Evolutionary conservation across 2,113 vertebrate genomes (phyloP).

Genomic region (Corythoichthys intestinalis): DNA sequence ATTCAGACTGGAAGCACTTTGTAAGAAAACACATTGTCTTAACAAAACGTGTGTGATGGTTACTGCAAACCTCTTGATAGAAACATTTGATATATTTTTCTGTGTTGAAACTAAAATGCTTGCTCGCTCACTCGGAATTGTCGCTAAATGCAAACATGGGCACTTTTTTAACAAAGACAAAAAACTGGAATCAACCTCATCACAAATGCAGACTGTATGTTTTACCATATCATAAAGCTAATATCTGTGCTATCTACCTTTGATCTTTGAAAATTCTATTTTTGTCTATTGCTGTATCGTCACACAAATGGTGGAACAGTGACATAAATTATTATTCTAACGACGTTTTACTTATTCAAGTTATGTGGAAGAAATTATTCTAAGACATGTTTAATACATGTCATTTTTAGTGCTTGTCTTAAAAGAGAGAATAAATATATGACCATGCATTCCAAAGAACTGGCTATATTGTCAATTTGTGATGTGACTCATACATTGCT

Average conservation of each 20-base stretch:
- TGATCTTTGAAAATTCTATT: constrained; percentile 51
- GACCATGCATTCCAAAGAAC: constrained; percentile 32
- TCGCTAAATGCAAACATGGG: constrained; percentile 43
- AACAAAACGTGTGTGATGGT: constrained; percentile 33
- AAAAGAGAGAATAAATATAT: constrained; percentile 61
- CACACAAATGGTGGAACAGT: constrained; percentile 52
- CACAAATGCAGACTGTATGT: constrained; percentile 22
- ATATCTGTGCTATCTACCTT: constrained; percentile 11
- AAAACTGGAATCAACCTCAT: constrained; percentile 37
- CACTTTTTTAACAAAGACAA: constrained; percentile 39
- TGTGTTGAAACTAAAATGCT: constrained; percentile 29
- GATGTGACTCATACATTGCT: background rate
- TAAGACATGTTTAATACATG: constrained; percentile 55
- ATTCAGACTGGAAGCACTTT: constrained; percentile 66
- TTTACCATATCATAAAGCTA: constrained; percentile 35
- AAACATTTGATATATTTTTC: constrained; percentile 51
- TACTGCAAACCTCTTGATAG: constrained; percentile 52
- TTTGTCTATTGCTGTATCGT: constrained; percentile 51
- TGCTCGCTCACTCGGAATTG: constrained; percentile 55
- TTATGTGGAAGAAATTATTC: constrained; percentile 41
- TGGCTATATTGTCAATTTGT: background rate
- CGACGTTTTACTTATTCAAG: constrained; percentile 53
- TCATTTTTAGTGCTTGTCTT: constrained; percentile 56
- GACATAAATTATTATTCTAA: constrained; percentile 38
- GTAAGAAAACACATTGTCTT: constrained; percentile 58